phyloP scores from a whole-genome alignment of 2,888 invertebrate genomes.

The Limnephilus lunatus region DNA sequence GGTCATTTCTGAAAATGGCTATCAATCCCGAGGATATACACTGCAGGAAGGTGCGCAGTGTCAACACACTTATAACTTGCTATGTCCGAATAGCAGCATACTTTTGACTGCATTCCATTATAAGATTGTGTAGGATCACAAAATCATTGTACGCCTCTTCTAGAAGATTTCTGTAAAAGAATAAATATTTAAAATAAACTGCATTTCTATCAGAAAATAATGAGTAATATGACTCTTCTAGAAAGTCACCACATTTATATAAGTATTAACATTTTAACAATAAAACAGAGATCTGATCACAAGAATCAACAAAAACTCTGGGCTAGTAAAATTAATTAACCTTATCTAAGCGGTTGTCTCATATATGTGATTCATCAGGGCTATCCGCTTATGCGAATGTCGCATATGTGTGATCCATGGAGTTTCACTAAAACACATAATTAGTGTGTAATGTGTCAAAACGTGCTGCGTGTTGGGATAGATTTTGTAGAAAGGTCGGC shows the following conservation, averaged over 20 bases:
- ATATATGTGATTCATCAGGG: background rate
- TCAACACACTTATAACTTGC: background rate
- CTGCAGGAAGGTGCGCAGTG: background rate
- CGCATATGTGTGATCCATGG: background rate
- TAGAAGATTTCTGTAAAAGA: slow-evolving; percentile 40
- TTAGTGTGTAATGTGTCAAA: background rate
- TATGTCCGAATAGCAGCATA: slow-evolving; percentile 18
- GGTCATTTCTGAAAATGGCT: no score
- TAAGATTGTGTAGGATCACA: slow-evolving; percentile 31
- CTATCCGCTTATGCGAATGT: background rate
- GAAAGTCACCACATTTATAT: background rate
- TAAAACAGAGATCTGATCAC: background rate
- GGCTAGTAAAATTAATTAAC: no score
- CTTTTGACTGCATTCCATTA: slow-evolving; percentile 48
- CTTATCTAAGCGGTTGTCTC: background rate
- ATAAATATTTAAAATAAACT: background rate
- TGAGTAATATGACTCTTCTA: background rate
- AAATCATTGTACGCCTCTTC: slow-evolving; percentile 38
- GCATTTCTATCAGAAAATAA: background rate
- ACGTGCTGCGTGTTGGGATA: background rate
- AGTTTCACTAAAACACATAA: background rate
- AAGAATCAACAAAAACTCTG: background rate
- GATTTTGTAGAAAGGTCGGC: background rate
- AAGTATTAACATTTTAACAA: background rate
- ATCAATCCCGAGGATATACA: background rate